Evolutionary conservation across 92 coral and sea anemone species (phyloP), one percentile per base, ranked within the genome.

Genomic region (Isaurus tuberculatus): DNA sequence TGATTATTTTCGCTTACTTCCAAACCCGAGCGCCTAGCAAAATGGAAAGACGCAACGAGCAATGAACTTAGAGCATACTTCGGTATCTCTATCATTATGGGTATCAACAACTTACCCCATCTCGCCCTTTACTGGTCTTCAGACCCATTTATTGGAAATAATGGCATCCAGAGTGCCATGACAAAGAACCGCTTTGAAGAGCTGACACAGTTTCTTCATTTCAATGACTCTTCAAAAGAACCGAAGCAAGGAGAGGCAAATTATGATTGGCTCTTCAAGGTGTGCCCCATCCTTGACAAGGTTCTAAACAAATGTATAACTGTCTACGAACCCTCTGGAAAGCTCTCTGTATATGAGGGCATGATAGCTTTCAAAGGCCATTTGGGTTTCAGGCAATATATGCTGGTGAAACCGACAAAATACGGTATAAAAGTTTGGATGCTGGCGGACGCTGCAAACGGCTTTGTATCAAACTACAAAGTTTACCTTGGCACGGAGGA

Each of bases 251-350:
- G 29, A n/a, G 58, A 49, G 58, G 58, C 58, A 49, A 49, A 49
- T 49, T 49, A 49, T 49, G 16, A 49, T 49, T 16, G 58, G 58
- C 58, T 49, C 58, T 13, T 49, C 58, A 13, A 49, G 58, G 58
- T 11, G 16, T 16, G 20, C 58, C 58, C 58, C 58, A 19, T 49
- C 60, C 60, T 6, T 51, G 60, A 51, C 22, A 51, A 51, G 22
- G 60, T 51, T 51, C 22, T 51, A 6, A 15, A 51, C 60, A 51
- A 51, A 14, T 51, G 60, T 51, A 31, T 11, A 32, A 63, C 36
- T 40, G 40, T 36, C 49, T 79, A 79, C 81, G 19, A 75, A 11
- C 81, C 81, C 58, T 31, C 69, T 51, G 60, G 60, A 49, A 49
- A 49, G 58, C 20, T 49, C 58, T 49, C 58, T 63, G 64, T 51